Percentiles rank a stretch among this genome's conserved stretches.
Evolutionary conservation across 2,888 invertebrate genomes (phyloP).

Genomic region (Argyresthia goedartella): DNA sequence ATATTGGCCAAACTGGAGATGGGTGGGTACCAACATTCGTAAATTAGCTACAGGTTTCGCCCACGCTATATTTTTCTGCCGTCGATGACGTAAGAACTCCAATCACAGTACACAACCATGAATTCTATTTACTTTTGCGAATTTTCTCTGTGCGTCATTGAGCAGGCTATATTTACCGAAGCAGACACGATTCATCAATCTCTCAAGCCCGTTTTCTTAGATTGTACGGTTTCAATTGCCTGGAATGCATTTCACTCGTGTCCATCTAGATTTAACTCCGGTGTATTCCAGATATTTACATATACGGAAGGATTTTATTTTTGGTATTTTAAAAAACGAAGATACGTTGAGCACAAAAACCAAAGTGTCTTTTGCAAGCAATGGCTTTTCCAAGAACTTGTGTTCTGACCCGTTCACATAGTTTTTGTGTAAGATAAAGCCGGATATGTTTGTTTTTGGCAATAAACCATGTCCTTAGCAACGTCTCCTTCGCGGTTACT

Average conservation of each 20-base stretch:
- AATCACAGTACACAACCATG: constrained; percentile 15
- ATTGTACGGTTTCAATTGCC: constrained; percentile 12
- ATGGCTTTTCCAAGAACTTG: no score
- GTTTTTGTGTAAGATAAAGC: background rate
- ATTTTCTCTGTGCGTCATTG: constrained; percentile 34
- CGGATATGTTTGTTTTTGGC: background rate
- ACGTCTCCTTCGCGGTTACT: constrained; percentile 4
- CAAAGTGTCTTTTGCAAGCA: background rate
- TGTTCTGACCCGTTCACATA: no score
- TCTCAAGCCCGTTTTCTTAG: constrained; percentile 18
- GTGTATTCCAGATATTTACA: background rate
- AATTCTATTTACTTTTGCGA: constrained; percentile 16
- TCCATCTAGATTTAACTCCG: background rate
- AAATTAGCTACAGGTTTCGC: background rate
- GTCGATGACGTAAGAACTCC: constrained; percentile 12
- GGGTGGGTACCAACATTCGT: no score
- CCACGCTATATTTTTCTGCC: background rate
- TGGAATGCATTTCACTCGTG: constrained; percentile 17
- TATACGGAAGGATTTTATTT: background rate
- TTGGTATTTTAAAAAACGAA: background rate
- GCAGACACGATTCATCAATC: constrained; percentile 30
- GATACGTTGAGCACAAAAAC: background rate
- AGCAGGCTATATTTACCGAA: constrained; percentile 27
- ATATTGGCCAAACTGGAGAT: no score
- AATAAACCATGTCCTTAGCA: background rate